phyloP scores from a whole-genome alignment of 1,140 invertebrate species.

The Centruroides vittatus region DNA sequence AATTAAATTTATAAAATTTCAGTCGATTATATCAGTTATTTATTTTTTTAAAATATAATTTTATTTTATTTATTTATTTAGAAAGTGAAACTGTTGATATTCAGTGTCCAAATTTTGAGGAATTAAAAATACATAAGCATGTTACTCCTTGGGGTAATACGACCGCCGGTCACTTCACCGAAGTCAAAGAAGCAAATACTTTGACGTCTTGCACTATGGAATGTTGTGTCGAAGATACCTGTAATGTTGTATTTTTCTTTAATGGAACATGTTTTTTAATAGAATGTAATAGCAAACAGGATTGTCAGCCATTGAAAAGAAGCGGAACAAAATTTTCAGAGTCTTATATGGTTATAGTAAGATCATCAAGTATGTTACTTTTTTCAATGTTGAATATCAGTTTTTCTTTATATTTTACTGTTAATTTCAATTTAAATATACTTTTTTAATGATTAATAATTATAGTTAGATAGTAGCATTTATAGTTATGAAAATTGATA shows the following conservation, averaged over 20 bases:
- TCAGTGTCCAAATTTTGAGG: no score
- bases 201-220: constrained; percentile 49
- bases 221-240: constrained; percentile 50
- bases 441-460: no score
- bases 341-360: constrained; percentile 53
- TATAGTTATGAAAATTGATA: no score
- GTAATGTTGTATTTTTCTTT: constrained; percentile 63
- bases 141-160: constrained; percentile 10
- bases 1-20: no score
- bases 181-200: constrained; percentile 36
- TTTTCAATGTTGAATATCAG: neutral
- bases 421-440: no score
- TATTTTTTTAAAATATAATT: no score
- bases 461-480: no score
- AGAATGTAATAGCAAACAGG: constrained; percentile 48
- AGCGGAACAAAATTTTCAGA: constrained; percentile 39
- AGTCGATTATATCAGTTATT: no score
- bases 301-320: constrained; percentile 48
- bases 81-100: no score
- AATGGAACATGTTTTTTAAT: constrained; percentile 48
- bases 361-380: constrained; percentile 19
- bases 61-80: no score
- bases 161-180: constrained; percentile 20
- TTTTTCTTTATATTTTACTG: no score
- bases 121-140: neutral